Evolutionary conservation across 1,140 invertebrate genomes (phyloP), one percentile per base, ranked within the genome.

Genomic region (Drosophila novamexicana): DNA sequence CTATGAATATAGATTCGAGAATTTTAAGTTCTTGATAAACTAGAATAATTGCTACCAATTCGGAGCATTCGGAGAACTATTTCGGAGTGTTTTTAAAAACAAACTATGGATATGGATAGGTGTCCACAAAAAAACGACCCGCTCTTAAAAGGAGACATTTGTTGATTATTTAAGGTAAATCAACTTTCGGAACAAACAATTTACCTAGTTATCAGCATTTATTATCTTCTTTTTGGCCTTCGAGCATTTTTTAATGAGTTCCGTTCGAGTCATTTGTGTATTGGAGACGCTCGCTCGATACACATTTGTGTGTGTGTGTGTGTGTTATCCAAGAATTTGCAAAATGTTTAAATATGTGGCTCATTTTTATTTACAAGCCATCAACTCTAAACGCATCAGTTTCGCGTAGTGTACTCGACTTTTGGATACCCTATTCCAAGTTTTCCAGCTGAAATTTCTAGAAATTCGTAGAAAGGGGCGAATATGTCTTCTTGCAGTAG

Each of bases 221-320:
- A 16, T 22, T 68, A 73, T 73, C 64, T 65, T 6, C 6, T 9
- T 37, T 54, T 64, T 71, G 14, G 50, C 16, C 39, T 18, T 49
- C 39, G 49, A 63, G 29, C 40, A 53, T 34, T 42, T 45, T 47
- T 49, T 66, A 72, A 72, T 71, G 61, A 71, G 61, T 65, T 64
- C 36, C 16, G 14, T 54, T 32, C 42, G 49, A 52, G 52, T 42
- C 37, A 56, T 57, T 29, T 7, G 36, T n/a, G 10, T 16, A 9
- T 16, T 53, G 16, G 45, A 47, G 16, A 56, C 36, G 16, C 34
- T 58, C 40, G 40, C 36, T 45, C 29, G 22, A 39, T 10, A 7
- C 34, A 39, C 12, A 39, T 40, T 56, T 56, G 29, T 7, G 32
- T 14, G 7, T 22, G 22, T 3, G 1, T 1, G 18, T 18, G 14